Base-by-base conservation (phyloP, 1,140 invertebrate genomes). In the Monochamus saltuarius region DNA sequence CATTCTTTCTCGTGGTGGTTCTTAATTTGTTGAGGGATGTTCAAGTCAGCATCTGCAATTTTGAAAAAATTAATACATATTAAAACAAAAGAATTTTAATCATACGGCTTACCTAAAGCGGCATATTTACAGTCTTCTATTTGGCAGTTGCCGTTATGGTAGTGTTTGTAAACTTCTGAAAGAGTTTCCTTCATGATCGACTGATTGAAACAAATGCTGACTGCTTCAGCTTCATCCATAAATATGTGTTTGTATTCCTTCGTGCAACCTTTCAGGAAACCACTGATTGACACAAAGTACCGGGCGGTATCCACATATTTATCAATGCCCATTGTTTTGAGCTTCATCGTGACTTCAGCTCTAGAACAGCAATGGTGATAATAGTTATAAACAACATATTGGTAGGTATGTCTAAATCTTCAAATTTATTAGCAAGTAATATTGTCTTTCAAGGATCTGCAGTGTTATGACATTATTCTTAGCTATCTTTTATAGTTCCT, bases 201-300 rank as follows among this genome's bases (percentile, higher is more conserved):
- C 40, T 67, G 59, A 38, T 71, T 60, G 50, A 77, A 75, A 10
- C 73, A 65, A 14, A 77, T 50, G 61, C 72, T 75, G 7, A 74
- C 70, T 0, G 73, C 75, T 67, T 77, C 75, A 13, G 70, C 67
- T 64, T 77, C 75, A 55, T 77, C 75, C 73, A 76, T 75, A 52
- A 76, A 77, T 19, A 77, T 69, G 52, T 77, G 75, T 19, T 73
- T 69, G 56, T 77, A 77, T 34, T 67, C 68, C 4, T 62, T 63
- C 22, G 57, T 66, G 52, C 70, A 72, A 6, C 61, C 61, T 55
- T 68, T 62, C 7, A 75, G 54, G 55, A 77, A 77, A 22, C 66
- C 67, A 1, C 63, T 39, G 14, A 59, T 56, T 6, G 71, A 70
- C 16, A 77, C 70, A 61, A 68, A 76, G 46, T 75, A 76, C 37